A percentile compares a stretch with the other conserved stretches of the same genome.
These are phyloP conservation scores for Pteropus rufus DNA, from an alignment of 2,797 vertebrate species.

Conservation along the genomic window DNA sequence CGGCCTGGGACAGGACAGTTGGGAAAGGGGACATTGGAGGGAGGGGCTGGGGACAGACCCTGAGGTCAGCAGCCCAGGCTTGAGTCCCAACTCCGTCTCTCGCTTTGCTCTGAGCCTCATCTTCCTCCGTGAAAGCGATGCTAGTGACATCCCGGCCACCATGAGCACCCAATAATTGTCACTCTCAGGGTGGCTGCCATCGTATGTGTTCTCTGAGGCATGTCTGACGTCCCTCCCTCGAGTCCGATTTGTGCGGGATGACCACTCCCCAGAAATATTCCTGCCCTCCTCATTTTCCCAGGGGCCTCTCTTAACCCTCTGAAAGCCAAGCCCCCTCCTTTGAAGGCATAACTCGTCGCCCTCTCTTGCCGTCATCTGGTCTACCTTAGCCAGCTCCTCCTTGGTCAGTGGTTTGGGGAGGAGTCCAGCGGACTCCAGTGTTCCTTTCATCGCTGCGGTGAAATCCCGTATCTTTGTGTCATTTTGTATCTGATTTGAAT, in stretches of 20 bases:
- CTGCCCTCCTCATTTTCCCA: not conserved
- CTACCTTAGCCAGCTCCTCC: not conserved
- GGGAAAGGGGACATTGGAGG: not conserved
- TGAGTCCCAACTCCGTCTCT: not conserved
- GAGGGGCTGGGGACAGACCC: not conserved
- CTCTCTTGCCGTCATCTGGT: not conserved
- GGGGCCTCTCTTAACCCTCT: not conserved
- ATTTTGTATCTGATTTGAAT: rapidly evolving
- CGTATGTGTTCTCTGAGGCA: not conserved
- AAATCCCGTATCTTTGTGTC: rapidly evolving
- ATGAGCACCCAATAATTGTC: not conserved
- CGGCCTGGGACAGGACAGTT: not conserved
- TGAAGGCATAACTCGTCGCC: rapidly evolving
- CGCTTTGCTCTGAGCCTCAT: not conserved
- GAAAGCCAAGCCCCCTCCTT: not conserved
- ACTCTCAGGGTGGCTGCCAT: rapidly evolving
- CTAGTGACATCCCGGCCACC: rapidly evolving
- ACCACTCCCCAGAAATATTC: not conserved
- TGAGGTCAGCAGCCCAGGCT: not conserved
- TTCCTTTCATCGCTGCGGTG: rapidly evolving
- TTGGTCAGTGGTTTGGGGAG: not conserved
- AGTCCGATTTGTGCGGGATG: not conserved
- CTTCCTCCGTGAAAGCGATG: not conserved
- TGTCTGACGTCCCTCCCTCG: rapidly evolving
- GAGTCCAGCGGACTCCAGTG: not conserved